Conservation (phyloP, 2,888 invertebrate genomes). For the Rhimphoctona megacephalus region DNA sequence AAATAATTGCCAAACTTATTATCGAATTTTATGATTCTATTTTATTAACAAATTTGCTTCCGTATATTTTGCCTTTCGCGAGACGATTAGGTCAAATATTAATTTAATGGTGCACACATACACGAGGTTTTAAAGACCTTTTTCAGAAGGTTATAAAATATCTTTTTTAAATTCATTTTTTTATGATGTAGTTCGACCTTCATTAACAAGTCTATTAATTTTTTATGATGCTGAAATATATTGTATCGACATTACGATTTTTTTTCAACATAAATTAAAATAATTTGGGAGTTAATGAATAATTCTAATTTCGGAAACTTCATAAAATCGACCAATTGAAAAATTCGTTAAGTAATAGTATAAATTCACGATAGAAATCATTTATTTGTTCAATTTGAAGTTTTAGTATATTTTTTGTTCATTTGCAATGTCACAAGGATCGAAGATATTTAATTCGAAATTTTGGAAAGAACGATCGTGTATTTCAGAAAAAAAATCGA, state of each 20-base stretch:
- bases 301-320: neutral
- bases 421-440: neutral
- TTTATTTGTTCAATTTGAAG: neutral
- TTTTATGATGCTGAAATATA: neutral
- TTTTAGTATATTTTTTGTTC: constrained; percentile 3
- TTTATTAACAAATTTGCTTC: neutral
- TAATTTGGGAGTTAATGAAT: neutral
- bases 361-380: neutral
- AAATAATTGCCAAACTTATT: neutral
- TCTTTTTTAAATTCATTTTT: constrained; percentile 7
- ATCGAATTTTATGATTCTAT: neutral
- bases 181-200: constrained; percentile 11
- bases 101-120: neutral
- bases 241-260: neutral
- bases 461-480: constrained; percentile 7
- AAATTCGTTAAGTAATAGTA: neutral
- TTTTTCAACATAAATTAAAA: neutral
- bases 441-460: constrained; percentile 22
- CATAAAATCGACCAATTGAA: neutral
- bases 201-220: constrained; percentile 9
- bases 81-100: neutral
- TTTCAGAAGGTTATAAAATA: neutral
- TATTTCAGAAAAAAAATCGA: constrained; percentile 11
- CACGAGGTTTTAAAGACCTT: too few species aligned
- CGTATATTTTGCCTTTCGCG: neutral